phyloP scores from a whole-genome alignment of 2,797 vertebrate genomes.

The Eleutherodactylus coqui region DNA sequence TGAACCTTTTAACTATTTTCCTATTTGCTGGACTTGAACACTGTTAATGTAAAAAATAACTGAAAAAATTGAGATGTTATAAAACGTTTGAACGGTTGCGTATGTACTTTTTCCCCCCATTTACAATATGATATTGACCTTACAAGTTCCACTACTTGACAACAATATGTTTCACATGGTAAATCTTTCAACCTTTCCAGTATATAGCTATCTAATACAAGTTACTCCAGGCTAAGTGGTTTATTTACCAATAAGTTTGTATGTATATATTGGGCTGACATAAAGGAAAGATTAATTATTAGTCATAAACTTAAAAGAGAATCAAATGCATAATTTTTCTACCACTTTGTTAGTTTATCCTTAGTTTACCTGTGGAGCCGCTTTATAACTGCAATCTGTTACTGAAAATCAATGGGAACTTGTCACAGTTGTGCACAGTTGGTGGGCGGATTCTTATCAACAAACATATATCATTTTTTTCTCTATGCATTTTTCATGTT shows the following conservation, averaged over 20 bases:
- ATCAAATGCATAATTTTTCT: not conserved
- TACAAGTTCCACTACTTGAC: not conserved
- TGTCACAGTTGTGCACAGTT: not conserved
- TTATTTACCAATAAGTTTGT: slow-evolving; percentile 7
- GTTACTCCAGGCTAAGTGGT: not conserved
- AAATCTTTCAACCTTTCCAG: not conserved
- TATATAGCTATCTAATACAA: not conserved
- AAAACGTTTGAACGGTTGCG: too few relatives aligned
- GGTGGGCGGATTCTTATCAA: not conserved
- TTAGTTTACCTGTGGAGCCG: not conserved
- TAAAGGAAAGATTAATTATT: slow-evolving; percentile 9
- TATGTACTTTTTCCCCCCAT: not conserved
- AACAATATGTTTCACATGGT: not conserved
- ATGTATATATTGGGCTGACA: slow-evolving; percentile 7
- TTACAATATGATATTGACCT: not conserved
- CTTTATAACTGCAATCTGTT: not conserved
- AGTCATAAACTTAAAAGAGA: not conserved
- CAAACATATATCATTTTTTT: too few relatives aligned
- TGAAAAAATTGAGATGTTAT: too few relatives aligned
- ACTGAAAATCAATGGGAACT: not conserved
- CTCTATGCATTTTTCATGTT: too few relatives aligned
- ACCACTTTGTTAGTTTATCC: slow-evolving; percentile 17
- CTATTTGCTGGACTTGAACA: too few relatives aligned
- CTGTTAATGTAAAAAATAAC: too few relatives aligned
- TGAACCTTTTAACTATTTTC: too few relatives aligned